Base-by-base conservation (phyloP, 92 coral and sea anemone genomes). In the Porites cylindrica region DNA sequence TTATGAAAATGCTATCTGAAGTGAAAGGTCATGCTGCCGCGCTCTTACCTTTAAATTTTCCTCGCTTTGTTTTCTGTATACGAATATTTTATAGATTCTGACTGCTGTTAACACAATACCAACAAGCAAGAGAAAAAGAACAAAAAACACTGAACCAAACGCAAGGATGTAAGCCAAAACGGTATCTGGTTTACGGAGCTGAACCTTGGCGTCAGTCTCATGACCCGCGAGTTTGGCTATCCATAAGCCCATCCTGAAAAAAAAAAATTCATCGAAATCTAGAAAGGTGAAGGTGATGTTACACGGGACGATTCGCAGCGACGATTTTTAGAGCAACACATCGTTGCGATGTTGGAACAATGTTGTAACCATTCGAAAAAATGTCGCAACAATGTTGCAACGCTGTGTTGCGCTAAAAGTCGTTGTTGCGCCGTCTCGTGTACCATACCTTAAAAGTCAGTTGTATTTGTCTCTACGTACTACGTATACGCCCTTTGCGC, bases 191-290 rank as follows among this genome's bases (percentile, higher is more conserved):
- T 73, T 32, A 18, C 62, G 75, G 24, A 62, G 63, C 0, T 64
- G 38, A 17, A 38, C 52, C 16, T 21, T 12, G 1, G 87, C 81
- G 19, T 83, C 73, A 50, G 18, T 47, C 63, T 21, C 2, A 29
- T 75, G 79, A 29, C 73, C 80, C 8, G 80, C 80, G 65, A 83
- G 87, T 43, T 52, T 74, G 81, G 87, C 80, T 5, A 83, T 1
- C 81, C 81, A 83, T 2, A 50, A 23, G 7, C 87, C 80, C 87
- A 83, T 83, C 32, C 77, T 81, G 50, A 70, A 29, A 29, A 29
- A 29, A n/a, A 29, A 29, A 29, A 29, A 29, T 29, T 29, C 32
- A 29, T 29, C 32, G 32, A 29, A 10, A 56, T 3, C 4, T 56
- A 56, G 13, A 56, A 56, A 56, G 17, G 16, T 12, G 12, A 54